These are phyloP conservation scores for Cossypha dichroa DNA, from an alignment of 2,797 vertebrate genomes.

Conservation along the genomic window DNA sequence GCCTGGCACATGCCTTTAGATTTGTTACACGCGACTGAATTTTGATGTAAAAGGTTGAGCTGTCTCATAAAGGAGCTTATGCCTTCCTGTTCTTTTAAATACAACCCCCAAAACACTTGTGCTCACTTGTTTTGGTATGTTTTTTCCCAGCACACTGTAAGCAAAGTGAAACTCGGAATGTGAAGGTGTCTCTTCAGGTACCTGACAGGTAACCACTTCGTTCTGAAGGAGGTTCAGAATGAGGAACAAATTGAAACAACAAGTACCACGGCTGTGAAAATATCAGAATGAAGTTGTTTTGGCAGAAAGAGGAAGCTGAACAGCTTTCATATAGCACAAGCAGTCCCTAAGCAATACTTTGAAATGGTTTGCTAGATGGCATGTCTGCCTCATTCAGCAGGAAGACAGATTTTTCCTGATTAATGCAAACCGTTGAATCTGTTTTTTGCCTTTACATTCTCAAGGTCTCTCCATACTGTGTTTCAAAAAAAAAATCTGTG, in stretches of 20 bases:
- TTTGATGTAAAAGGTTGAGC: not conserved
- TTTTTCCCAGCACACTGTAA: not conserved
- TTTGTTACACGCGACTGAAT: not conserved
- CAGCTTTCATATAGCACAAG: constrained; percentile 31
- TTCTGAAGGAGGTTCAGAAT: not conserved
- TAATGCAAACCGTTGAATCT: not conserved
- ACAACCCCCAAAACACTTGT: not conserved
- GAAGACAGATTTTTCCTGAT: constrained; percentile 38
- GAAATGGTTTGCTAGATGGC: constrained; percentile 14
- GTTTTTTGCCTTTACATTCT: not conserved
- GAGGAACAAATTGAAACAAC: not conserved
- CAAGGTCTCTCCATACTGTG: not conserved
- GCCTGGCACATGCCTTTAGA: fast-evolving
- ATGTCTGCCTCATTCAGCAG: not conserved
- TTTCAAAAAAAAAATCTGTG: not conserved
- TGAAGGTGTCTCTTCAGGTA: not conserved
- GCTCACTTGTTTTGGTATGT: not conserved
- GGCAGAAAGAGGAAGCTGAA: constrained; percentile 10
- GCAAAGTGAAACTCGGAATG: not conserved
- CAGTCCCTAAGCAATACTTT: constrained; percentile 12
- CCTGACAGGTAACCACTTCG: not conserved
- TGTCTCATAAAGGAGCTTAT: not conserved
- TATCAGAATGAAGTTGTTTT: not conserved
- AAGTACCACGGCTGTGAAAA: not conserved
- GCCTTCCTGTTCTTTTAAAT: not conserved